phyloP scores from a whole-genome alignment of 2,797 vertebrate species.

The Rhinoraja longicauda region DNA sequence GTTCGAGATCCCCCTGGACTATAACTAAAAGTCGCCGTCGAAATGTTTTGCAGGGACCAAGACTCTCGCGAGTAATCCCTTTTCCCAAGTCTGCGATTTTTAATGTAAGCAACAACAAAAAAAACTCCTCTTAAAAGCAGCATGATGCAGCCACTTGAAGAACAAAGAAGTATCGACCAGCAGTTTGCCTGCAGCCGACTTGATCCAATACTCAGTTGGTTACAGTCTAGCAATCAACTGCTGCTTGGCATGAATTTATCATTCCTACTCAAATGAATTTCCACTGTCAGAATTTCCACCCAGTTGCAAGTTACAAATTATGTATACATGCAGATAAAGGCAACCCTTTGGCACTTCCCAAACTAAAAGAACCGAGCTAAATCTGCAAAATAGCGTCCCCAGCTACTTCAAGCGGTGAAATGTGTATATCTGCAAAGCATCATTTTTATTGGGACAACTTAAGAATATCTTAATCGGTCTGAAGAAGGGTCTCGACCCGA shows the following conservation, averaged over 20 bases:
- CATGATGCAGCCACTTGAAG: conserved; percentile 25
- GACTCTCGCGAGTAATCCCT: not conserved
- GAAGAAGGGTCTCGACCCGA: too few relatives aligned
- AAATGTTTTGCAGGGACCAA: not conserved
- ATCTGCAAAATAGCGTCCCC: not conserved
- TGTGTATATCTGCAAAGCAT: not conserved
- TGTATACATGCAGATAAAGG: not conserved
- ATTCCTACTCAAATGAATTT: conserved; percentile 19
- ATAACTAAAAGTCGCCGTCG: not conserved
- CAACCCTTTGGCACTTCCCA: not conserved
- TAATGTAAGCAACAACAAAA: conserved; percentile 31
- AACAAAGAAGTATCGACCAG: conserved; percentile 32
- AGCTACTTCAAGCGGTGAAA: not conserved
- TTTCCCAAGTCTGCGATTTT: not conserved
- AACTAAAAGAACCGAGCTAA: not conserved
- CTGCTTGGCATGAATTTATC: conserved; percentile 26
- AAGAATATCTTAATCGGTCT: not conserved
- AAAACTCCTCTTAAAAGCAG: conserved; percentile 24
- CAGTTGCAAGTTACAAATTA: conserved; percentile 12
- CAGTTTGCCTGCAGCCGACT: conserved; percentile 31
- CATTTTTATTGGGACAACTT: conserved; percentile 7
- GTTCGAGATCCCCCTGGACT: not conserved
- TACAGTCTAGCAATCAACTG: conserved; percentile 34
- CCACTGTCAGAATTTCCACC: conserved; percentile 9
- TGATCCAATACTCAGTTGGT: conserved; percentile 32